A percentile compares a stretch with the other conserved stretches of the same genome.
Evolutionary conservation across 2,888 invertebrate genomes (phyloP).

Genomic region (Aphodius sticticus): DNA sequence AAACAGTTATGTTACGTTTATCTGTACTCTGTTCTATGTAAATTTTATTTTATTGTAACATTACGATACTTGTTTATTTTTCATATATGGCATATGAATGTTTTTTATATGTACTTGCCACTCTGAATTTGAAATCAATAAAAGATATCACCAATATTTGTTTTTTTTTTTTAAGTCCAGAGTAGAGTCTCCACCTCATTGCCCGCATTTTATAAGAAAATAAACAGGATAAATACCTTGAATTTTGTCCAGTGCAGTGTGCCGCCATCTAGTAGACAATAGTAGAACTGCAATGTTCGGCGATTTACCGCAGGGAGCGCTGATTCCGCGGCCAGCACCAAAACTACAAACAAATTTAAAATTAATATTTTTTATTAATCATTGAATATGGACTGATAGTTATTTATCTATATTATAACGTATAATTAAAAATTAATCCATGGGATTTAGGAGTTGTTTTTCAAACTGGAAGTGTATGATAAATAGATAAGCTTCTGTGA

Average conservation of each 20-base stretch:
- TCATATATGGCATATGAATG: not conserved
- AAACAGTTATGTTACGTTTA: constrained; percentile 12
- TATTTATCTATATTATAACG: not conserved
- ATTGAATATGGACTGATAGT: not conserved
- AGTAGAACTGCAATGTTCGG: not conserved
- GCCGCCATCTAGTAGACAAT: not conserved
- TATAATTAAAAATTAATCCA: not conserved
- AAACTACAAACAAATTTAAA: not conserved
- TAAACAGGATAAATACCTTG: too few species aligned
- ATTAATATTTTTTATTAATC: too few species aligned
- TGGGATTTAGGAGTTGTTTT: not conserved
- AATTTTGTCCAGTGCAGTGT: not conserved
- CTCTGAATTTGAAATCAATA: constrained; percentile 59
- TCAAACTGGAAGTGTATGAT: not conserved
- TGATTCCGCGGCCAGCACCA: not conserved
- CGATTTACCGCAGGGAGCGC: not conserved
- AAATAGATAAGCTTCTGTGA: not conserved
- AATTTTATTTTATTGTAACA: not conserved
- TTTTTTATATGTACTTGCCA: constrained; percentile 45
- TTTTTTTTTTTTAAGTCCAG: not conserved
- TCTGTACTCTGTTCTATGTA: constrained; percentile 6
- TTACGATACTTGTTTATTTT: not conserved
- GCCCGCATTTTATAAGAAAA: not conserved
- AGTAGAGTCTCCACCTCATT: not conserved
- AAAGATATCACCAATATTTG: constrained; percentile 47